A percentile compares a stretch with the other conserved stretches of the same genome.
Conservation (phyloP, 1,140 invertebrate species). For the Pararge aegeria region DNA sequence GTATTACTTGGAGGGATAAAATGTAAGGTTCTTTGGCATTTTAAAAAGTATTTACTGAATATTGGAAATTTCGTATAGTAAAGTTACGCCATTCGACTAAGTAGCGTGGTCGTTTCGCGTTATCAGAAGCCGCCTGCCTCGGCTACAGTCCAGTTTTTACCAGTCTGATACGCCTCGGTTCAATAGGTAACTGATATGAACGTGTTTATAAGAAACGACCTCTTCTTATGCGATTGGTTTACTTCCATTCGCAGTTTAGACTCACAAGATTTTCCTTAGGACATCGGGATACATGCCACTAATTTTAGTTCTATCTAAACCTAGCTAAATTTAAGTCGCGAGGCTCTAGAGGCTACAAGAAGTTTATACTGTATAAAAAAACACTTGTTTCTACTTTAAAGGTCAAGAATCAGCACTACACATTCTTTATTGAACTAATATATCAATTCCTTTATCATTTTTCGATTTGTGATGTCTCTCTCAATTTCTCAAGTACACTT, state of each 20-base stretch:
- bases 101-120: constrained; percentile 46
- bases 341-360: no score
- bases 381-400: no score
- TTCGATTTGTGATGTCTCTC: no score
- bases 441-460: no score
- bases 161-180: constrained; percentile 69
- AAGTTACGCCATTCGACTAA: constrained; percentile 24
- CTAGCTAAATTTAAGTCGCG: no score
- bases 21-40: not conserved
- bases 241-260: not conserved
- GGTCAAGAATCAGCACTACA: no score
- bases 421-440: no score
- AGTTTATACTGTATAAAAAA: no score
- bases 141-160: constrained; percentile 70
- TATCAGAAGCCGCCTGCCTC: constrained; percentile 70
- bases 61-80: not conserved
- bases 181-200: constrained; percentile 73
- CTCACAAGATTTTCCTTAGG: not conserved
- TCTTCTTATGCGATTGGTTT: constrained; percentile 33
- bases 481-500: no score
- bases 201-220: constrained; percentile 61
- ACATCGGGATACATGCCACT: not conserved
- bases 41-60: not conserved
- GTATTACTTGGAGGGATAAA: not conserved
- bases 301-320: no score